A percentile compares a stretch with the other conserved stretches of the same genome.
Evolutionary conservation across 2,113 vertebrate species (phyloP).

Genomic region (Archocentrus centrarchus): DNA sequence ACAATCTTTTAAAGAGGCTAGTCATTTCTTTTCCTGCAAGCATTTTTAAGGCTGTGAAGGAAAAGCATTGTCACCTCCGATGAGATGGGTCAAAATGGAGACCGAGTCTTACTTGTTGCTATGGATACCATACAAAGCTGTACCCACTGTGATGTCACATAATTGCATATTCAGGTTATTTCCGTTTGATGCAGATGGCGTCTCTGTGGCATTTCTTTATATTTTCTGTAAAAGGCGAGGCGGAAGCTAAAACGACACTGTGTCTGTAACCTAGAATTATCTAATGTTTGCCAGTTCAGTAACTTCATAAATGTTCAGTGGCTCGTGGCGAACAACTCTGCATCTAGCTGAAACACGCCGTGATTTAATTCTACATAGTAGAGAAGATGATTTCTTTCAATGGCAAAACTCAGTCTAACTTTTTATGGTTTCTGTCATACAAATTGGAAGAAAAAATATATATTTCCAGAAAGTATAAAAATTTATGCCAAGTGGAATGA

Average conservation of each 20-base stretch:
- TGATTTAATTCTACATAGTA: neutral
- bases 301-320: slow-evolving; percentile 2
- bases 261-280: neutral
- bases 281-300: neutral
- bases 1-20: neutral
- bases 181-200: slow-evolving; percentile 14
- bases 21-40: neutral
- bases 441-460: neutral
- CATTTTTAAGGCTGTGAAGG: neutral
- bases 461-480: neutral
- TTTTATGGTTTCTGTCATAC: neutral
- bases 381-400: neutral
- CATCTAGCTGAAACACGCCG: neutral
- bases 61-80: neutral
- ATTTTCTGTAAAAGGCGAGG: neutral
- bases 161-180: slow-evolving; percentile 29
- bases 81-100: neutral
- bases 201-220: slow-evolving; percentile 1
- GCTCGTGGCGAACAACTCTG: neutral
- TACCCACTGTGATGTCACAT: neutral
- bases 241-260: neutral
- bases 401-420: neutral
- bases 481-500: neutral
- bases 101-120: slow-evolving; percentile 19
- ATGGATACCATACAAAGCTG: slow-evolving; percentile 35